Conservation (phyloP, 1,140 invertebrate genomes). For the Diorhabda carinulata region DNA sequence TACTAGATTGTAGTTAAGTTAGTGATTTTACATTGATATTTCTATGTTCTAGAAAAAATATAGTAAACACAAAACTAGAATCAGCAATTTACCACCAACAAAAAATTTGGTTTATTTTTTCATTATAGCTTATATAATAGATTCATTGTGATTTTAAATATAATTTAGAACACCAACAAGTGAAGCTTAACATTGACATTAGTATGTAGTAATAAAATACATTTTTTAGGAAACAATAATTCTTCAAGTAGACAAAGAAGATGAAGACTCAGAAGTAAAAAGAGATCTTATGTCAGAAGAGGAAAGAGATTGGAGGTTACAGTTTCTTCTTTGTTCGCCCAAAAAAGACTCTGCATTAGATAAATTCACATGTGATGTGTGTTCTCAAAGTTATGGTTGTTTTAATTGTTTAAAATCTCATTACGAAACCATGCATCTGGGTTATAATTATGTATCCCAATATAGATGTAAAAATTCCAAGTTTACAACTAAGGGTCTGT, state of each 20-base stretch:
- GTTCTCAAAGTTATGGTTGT: conserved; percentile 20
- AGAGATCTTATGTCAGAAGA: neutral
- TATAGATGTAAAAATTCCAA: conserved; percentile 24
- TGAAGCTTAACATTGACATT: too few species aligned
- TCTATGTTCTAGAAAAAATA: too few species aligned
- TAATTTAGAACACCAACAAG: too few species aligned
- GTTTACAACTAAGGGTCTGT: conserved; percentile 7
- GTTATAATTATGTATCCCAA: conserved; percentile 18
- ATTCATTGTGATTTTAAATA: too few species aligned
- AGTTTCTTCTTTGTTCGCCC: neutral
- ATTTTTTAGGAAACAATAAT: conserved; percentile 15
- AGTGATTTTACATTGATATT: too few species aligned
- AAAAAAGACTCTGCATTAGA: neutral
- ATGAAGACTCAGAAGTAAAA: conserved; percentile 3
- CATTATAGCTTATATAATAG: too few species aligned
- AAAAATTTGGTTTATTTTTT: too few species aligned
- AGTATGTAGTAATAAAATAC: too few species aligned
- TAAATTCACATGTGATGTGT: conserved; percentile 24
- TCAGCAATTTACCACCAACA: too few species aligned
- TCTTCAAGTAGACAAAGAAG: conserved; percentile 11
- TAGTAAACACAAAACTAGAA: too few species aligned
- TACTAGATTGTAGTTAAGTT: too few species aligned
- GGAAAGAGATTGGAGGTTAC: neutral
- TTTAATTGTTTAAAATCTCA: conserved; percentile 31
- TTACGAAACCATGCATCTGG: conserved; percentile 27